Conservation (phyloP, 2,888 invertebrate genomes). For the Andrena praecox region DNA sequence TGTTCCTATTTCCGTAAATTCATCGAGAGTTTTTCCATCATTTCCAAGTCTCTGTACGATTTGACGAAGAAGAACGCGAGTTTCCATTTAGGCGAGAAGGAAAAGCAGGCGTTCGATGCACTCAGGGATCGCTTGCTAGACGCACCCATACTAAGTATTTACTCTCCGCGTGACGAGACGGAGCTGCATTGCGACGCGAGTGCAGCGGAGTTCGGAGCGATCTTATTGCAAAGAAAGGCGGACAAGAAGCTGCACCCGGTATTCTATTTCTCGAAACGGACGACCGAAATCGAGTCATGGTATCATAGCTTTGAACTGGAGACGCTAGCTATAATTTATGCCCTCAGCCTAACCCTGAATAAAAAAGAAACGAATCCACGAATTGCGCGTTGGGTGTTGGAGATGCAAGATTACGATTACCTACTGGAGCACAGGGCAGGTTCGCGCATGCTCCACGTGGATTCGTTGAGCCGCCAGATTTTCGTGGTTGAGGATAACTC, state of each 20-base stretch:
- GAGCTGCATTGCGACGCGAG: slow-evolving; percentile 81
- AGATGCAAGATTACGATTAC: slow-evolving; percentile 24
- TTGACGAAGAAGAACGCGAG: background rate
- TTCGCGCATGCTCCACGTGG: slow-evolving; percentile 18
- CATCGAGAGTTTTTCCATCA: slow-evolving; percentile 7
- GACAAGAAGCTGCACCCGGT: slow-evolving; percentile 74
- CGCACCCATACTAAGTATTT: background rate
- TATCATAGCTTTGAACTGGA: slow-evolving; percentile 80
- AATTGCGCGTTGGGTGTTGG: slow-evolving; percentile 26
- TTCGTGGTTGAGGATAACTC: slow-evolving; percentile 24
- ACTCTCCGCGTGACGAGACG: slow-evolving; percentile 65
- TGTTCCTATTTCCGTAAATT: slow-evolving; percentile 12
- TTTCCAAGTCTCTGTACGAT: slow-evolving; percentile 12
- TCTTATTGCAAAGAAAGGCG: slow-evolving; percentile 76
- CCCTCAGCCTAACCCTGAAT: slow-evolving; percentile 29
- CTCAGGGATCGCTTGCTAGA: background rate
- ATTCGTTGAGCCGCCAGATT: slow-evolving; percentile 20
- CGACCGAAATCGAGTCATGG: slow-evolving; percentile 71
- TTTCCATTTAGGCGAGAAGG: background rate
- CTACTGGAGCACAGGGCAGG: slow-evolving; percentile 21
- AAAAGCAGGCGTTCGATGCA: background rate
- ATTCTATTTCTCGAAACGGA: slow-evolving; percentile 77
- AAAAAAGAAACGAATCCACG: slow-evolving; percentile 37
- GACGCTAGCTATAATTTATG: slow-evolving; percentile 66
- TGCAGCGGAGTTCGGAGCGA: slow-evolving; percentile 64